phyloP scores from a whole-genome alignment of 2,888 invertebrate species.

The Uropetala carovei region DNA sequence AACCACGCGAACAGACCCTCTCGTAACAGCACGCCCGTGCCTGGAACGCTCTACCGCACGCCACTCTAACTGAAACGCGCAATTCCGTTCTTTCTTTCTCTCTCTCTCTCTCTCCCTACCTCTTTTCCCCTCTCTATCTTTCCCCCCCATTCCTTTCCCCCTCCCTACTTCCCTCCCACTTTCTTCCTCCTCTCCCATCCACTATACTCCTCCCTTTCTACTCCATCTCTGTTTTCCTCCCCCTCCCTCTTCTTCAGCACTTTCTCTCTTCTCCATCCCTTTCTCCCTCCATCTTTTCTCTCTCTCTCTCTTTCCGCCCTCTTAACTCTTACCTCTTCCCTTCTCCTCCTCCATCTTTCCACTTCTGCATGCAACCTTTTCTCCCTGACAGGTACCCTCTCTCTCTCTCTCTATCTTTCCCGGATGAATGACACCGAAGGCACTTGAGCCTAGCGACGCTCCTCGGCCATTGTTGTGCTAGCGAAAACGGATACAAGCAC shows the following conservation, averaged over 20 bases:
- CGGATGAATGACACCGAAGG: neutral
- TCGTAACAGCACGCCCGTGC: constrained; percentile 21
- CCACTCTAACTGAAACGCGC: neutral
- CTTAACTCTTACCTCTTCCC: too few species aligned
- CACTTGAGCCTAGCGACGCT: neutral
- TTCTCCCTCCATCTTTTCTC: too few species aligned
- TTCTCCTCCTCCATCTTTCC: too few species aligned
- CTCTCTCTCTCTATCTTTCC: too few species aligned
- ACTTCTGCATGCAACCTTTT: too few species aligned
- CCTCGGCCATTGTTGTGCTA: neutral
- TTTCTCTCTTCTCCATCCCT: too few species aligned
- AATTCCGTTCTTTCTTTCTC: too few species aligned
- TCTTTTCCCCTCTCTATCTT: neutral
- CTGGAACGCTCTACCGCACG: constrained; percentile 32
- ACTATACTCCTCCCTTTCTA: neutral
- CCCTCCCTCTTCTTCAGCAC: neutral
- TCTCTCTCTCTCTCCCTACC: too few species aligned
- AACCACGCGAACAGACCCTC: constrained; percentile 5
- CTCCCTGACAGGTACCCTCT: too few species aligned
- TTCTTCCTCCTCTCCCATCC: neutral
- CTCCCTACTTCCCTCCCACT: neutral
- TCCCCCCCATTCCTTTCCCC: neutral
- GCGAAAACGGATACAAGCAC: neutral
- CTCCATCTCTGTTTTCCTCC: neutral
- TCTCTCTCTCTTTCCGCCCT: too few species aligned